These are phyloP conservation scores for Pardosa pseudoannulata DNA, from an alignment of 2,888 invertebrate genomes.

Conservation along the genomic window DNA sequence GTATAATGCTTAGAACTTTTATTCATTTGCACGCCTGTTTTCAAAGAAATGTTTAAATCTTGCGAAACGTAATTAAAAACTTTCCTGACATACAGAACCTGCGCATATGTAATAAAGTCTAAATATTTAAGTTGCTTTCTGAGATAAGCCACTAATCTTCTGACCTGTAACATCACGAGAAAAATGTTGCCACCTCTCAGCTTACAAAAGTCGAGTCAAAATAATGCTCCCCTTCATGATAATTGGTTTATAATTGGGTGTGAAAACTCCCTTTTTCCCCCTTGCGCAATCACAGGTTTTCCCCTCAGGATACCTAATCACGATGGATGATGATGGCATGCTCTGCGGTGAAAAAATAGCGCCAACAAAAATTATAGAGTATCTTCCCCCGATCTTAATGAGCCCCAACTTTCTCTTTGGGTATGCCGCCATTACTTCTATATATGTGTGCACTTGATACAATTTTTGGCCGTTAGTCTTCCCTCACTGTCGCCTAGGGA, in stretches of 20 bases:
- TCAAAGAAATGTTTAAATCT: too few species aligned
- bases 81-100: too few species aligned
- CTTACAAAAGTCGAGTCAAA: background rate
- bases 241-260: conserved; percentile 71
- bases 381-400: conserved; percentile 30
- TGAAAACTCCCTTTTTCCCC: conserved; percentile 57
- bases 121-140: too few species aligned
- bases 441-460: conserved; percentile 21
- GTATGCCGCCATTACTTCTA: conserved; percentile 43
- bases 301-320: conserved; percentile 57
- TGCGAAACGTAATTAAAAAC: too few species aligned
- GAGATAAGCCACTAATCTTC: too few species aligned
- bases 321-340: conserved; percentile 58
- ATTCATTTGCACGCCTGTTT: too few species aligned
- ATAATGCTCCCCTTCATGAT: conserved; percentile 26
- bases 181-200: background rate
- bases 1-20: too few species aligned
- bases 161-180: background rate
- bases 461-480: conserved; percentile 45
- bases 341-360: conserved; percentile 24
- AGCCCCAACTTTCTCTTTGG: conserved; percentile 46
- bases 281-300: conserved; percentile 50
- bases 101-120: too few species aligned
- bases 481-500: background rate
- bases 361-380: background rate